These are phyloP conservation scores for Brachionus koreanus DNA, from an alignment of 1,140 invertebrate genomes.

Conservation along the genomic window DNA sequence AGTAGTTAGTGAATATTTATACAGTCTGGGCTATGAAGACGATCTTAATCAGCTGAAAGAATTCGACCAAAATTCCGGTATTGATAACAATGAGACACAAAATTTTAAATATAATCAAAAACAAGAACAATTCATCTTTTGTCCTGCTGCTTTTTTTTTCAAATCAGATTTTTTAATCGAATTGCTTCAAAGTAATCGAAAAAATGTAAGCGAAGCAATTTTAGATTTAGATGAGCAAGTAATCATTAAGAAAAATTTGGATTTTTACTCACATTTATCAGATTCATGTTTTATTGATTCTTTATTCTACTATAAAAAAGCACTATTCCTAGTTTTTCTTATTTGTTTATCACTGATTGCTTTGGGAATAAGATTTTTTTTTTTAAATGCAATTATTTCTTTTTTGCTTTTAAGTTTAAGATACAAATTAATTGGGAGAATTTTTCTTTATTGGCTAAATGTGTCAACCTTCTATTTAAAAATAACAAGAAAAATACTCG, in stretches of 20 bases:
- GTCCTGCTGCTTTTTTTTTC: background rate
- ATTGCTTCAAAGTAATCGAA: background rate
- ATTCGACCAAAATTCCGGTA: background rate
- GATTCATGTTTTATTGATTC: background rate
- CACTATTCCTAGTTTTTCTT: background rate
- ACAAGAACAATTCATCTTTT: background rate
- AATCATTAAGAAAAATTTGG: background rate
- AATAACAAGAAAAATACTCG: background rate
- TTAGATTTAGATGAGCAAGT: background rate
- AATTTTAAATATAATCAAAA: background rate
- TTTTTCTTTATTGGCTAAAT: background rate
- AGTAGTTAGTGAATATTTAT: slow-evolving; percentile 8
- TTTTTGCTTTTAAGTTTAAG: background rate
- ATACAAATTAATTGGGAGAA: background rate
- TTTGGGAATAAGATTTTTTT: background rate
- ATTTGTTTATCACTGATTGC: background rate
- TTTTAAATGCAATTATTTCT: background rate
- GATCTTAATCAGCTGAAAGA: background rate
- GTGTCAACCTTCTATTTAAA: background rate
- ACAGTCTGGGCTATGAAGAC: background rate
- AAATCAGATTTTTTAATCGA: background rate
- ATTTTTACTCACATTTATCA: background rate
- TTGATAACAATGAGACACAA: background rate
- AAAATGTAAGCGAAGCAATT: background rate
- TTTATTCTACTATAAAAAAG: background rate